Conservation (phyloP, 2,797 vertebrate species). For the Galago senegalensis region DNA sequence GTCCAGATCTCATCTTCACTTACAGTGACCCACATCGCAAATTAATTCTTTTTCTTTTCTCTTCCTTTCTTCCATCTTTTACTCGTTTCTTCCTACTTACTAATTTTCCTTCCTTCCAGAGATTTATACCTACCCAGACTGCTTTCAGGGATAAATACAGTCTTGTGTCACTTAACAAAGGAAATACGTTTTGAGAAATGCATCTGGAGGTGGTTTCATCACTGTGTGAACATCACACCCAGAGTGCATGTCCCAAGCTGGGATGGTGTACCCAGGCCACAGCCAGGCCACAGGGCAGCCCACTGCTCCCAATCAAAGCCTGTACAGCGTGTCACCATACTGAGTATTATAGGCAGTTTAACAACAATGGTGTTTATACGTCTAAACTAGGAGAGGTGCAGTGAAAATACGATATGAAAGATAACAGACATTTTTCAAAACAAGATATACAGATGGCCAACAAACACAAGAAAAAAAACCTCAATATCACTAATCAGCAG, state of each 20-base stretch:
- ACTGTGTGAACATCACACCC: background rate
- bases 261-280: background rate
- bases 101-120: background rate
- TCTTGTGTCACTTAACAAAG: background rate
- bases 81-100: background rate
- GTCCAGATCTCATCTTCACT: background rate
- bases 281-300: background rate
- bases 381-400: background rate
- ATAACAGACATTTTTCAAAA: background rate
- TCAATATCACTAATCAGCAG: background rate
- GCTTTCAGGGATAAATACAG: conserved; percentile 39
- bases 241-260: background rate
- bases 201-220: background rate
- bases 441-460: background rate
- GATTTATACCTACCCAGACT: background rate
- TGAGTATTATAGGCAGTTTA: background rate
- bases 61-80: background rate
- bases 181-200: background rate
- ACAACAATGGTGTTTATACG: background rate
- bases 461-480: background rate
- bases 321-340: too few relatives aligned
- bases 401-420: background rate
- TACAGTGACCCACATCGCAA: too few relatives aligned
- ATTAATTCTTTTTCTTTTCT: background rate
- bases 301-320: background rate